phyloP scores from a whole-genome alignment of 2,113 vertebrate genomes.

The Patagioenas fasciata region DNA sequence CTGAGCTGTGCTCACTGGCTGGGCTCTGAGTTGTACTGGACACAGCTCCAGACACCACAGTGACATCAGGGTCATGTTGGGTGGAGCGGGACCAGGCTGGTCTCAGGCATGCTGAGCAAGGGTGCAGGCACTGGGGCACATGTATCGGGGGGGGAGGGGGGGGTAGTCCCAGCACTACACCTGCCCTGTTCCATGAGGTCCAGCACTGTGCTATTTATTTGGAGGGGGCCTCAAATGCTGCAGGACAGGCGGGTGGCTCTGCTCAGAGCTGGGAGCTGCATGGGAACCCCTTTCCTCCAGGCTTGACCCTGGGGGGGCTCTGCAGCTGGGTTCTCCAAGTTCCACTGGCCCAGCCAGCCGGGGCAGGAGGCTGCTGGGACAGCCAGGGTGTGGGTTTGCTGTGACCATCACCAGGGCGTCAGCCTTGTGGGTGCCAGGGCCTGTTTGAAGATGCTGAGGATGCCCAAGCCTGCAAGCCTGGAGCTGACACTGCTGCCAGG shows the following conservation, averaged over 20 bases:
- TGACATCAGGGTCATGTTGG: rapidly evolving
- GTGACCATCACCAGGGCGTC: rapidly evolving
- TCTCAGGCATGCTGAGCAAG: neutral
- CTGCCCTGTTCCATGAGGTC: rapidly evolving
- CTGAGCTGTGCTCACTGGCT: rapidly evolving
- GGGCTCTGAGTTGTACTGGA: neutral
- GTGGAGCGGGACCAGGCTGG: neutral
- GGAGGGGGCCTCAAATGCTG: neutral
- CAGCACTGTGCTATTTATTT: neutral
- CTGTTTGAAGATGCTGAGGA: neutral
- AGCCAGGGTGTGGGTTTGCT: rapidly evolving
- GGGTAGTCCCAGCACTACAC: neutral
- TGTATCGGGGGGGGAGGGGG: too few relatives aligned
- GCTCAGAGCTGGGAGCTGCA: neutral
- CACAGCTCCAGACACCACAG: neutral
- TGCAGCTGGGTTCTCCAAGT: neutral
- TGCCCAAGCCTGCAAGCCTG: neutral
- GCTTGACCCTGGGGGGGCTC: neutral
- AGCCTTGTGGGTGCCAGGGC: neutral
- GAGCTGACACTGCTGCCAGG: neutral
- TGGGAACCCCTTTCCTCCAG: neutral
- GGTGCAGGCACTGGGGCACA: rapidly evolving
- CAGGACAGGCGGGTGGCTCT: neutral
- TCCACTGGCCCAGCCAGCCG: neutral
- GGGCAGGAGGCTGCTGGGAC: neutral